Base-by-base conservation (phyloP, 2,113 vertebrate species). In the Toxotes chatareus region DNA sequence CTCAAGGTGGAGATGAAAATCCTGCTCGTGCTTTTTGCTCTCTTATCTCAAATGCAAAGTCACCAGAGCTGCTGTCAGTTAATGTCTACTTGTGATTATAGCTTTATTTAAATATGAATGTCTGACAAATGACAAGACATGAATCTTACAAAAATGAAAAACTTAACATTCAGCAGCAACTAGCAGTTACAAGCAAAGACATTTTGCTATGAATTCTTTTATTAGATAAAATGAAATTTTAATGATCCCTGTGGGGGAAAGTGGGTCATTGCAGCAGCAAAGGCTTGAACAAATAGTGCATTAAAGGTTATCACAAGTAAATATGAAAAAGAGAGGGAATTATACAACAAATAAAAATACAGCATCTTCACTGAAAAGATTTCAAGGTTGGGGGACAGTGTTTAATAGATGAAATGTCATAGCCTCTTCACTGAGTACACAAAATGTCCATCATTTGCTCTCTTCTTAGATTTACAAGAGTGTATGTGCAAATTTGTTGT, bases 221-320 rank as follows among this genome's bases (percentile, higher is more conserved):
- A 89, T 88, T 65, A 83, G 66, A 86, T 80, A 44, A 84, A 78
- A 88, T 90, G 40, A 85, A 69, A 88, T 73, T 89, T 87, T 82
- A 90, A 90, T 88, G 79, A 86, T 85, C 60, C 66, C 64, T 44
- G 56, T 60, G 76, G 73, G 84, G 64, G 74, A 71, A 91, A 87
- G 73, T 87, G 79, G 90, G 86, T 86, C 82, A 89, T 72, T 83
- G 70, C 75, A 27, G 66, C 57, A 44, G 86, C 69, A 71, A 76
- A 71, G 44, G 55, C 61, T 49, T 61, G 69, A 91, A 85, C 82
- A 90, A 92, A 88, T 64, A 85, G 57, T 59, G 51, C 40, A 64
- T 83, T 86, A 61, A 85, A 85, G 86, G 84, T 87, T 88, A 83
- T 76, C 73, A 38, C 46, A 68, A 76, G 71, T 44, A 82, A 76